A percentile compares a stretch with the other conserved stretches of the same genome.
Conservation (phyloP, 2,113 vertebrate genomes). For the Smithornis capensis region DNA sequence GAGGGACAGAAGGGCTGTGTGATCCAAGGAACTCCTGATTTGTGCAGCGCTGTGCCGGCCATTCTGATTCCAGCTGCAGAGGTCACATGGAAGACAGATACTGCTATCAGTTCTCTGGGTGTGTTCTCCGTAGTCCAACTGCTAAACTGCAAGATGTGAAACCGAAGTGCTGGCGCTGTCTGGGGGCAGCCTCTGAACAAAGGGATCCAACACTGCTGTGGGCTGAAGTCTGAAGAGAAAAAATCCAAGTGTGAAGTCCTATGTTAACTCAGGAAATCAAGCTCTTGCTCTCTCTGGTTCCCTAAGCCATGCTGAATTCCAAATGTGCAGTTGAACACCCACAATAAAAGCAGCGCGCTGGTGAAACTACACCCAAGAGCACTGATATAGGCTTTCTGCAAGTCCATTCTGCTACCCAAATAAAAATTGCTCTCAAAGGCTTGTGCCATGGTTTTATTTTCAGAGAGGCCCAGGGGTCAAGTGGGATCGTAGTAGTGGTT, state of each 20-base stretch:
- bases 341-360: background rate
- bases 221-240: conserved; percentile 5
- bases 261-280: conserved; percentile 69
- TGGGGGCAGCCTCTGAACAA: background rate
- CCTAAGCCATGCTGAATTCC: conserved; percentile 58
- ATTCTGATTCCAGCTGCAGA: background rate
- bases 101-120: background rate
- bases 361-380: conserved; percentile 37
- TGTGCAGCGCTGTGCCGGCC: background rate
- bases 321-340: conserved; percentile 35
- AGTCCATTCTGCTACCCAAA: conserved; percentile 75
- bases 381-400: conserved; percentile 71
- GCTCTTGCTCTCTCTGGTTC: conserved; percentile 45
- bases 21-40: background rate
- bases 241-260: background rate
- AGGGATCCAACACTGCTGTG: background rate
- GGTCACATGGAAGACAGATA: background rate
- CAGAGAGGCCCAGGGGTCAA: background rate
- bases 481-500: background rate
- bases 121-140: background rate
- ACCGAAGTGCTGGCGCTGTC: background rate
- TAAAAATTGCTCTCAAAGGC: conserved; percentile 76
- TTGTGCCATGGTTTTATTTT: conserved; percentile 63
- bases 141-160: background rate
- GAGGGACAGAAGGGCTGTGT: background rate